Base-by-base conservation (phyloP, 2,888 invertebrate species). In the Malthinus flaveolus region DNA sequence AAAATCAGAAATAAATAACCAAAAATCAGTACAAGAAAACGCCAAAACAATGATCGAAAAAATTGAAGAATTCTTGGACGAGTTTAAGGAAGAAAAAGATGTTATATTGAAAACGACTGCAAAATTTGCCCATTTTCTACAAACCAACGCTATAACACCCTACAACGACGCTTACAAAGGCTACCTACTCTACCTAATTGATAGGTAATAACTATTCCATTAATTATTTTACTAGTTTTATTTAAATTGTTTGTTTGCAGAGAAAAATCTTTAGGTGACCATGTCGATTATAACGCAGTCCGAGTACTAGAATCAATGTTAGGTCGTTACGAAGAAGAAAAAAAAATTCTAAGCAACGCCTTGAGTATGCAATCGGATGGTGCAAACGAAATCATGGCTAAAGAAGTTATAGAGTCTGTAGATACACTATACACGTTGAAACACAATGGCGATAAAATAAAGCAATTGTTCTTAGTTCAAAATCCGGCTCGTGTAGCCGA, bases 111-210 rank as follows among this genome's bases (percentile, higher is more conserved):
- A 68, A 55, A 62, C 65, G 10, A 71, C 73, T 48, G 75, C 76
- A 1, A 71, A 68, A 47, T 76, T 76, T 65, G 73, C 75, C 1
- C 69, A 73, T 66, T 77, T 76, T 59, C 61, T 77, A 35, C 67
- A 71, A 49, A 66, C 68, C n/a, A 74, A 75, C 63, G 74, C 75
- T 0, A 74, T 75, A 31, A 66, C 73, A 0, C 68, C 73, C 0
- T 72, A 71, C 49, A 75, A 71, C 59, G 76, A 77, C 66, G 66
- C 71, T 2, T 75, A 75, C 56, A 68, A 68, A 44, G 67, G 64
- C 12, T 77, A 76, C 37, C 70, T 77, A 15, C 63, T 72, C 35
- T 72, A 75, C 63, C 63, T 76, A 36, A 75, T 76, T 23, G 62
- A 65, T 23, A 67, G 70, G 75, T 74, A 66, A 65, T 65, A 35